These are phyloP conservation scores for Eumerus sabulonum DNA, from an alignment of 2,888 invertebrate species.

Conservation along the genomic window DNA sequence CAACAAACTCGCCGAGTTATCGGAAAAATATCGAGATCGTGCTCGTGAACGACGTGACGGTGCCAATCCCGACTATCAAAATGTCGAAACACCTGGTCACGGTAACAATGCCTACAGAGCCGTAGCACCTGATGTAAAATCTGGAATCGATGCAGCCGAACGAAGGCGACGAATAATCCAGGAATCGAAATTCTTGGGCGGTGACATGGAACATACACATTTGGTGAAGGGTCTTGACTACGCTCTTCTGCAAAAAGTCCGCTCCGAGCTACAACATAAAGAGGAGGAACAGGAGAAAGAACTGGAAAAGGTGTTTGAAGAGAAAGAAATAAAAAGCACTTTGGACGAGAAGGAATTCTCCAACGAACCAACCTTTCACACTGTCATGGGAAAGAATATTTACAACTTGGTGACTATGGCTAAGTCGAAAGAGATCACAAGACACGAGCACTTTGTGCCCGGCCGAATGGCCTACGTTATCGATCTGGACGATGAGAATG, in stretches of 20 bases:
- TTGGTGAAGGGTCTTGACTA: constrained; percentile 99
- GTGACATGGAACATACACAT: constrained; percentile 99
- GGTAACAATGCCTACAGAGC: constrained; percentile 83
- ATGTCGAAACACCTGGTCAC: constrained; percentile 86
- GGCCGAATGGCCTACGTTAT: constrained; percentile 99
- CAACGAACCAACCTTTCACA: constrained; percentile 82
- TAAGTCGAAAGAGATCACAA: constrained; percentile 86
- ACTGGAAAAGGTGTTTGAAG: constrained; percentile 86
- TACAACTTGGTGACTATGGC: constrained; percentile 79
- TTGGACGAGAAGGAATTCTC: constrained; percentile 60
- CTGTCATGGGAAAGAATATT: constrained; percentile 89
- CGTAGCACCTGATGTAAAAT: constrained; percentile 97
- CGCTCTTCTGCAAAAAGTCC: constrained; percentile 93
- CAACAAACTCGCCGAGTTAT: constrained; percentile 94
- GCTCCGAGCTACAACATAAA: constrained; percentile 90
- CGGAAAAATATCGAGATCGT: constrained; percentile 94
- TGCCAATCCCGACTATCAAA: constrained; percentile 87
- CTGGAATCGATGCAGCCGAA: constrained; percentile 96
- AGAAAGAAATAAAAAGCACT: constrained; percentile 66
- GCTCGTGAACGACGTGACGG: constrained; percentile 95
- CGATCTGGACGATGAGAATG: constrained; percentile 93
- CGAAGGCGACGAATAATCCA: constrained; percentile 95
- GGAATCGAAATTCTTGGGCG: constrained; percentile 99
- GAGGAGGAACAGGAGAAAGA: constrained; percentile 92
- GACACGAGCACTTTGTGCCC: constrained; percentile 95